Conservation (phyloP, 1,140 invertebrate genomes). For the Polyergus mexicanus region DNA sequence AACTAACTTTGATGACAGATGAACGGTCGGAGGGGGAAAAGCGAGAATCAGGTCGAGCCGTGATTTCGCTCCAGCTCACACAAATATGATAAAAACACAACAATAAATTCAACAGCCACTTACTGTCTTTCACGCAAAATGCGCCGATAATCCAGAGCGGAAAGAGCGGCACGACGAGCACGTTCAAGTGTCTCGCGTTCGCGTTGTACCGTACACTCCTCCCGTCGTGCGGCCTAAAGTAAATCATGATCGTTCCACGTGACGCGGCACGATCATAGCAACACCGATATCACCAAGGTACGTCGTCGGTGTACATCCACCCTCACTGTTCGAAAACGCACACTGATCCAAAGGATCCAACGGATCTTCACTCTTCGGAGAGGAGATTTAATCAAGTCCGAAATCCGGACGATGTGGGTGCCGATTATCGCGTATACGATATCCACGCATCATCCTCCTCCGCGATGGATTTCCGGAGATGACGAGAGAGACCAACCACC, state of each 20-base stretch:
- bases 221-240: slow-evolving; percentile 79
- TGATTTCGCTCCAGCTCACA: neutral
- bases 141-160: slow-evolving; percentile 84
- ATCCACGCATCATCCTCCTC: slow-evolving; percentile 1
- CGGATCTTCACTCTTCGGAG: neutral
- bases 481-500: neutral
- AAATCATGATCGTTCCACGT: slow-evolving; percentile 82
- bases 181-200: slow-evolving; percentile 77
- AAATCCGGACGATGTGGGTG: neutral
- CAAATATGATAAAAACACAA: slow-evolving; percentile 27
- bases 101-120: slow-evolving; percentile 72
- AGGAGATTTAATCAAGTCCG: slow-evolving; percentile 6
- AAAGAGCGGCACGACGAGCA: slow-evolving; percentile 81
- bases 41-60: neutral
- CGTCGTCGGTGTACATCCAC: slow-evolving; percentile 49
- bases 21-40: neutral
- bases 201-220: slow-evolving; percentile 79
- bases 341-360: slow-evolving; percentile 1
- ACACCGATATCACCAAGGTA: slow-evolving; percentile 60
- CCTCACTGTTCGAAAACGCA: slow-evolving; percentile 35
- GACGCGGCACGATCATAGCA: slow-evolving; percentile 77
- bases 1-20: neutral
- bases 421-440: slow-evolving; percentile 5
- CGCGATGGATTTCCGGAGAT: neutral
- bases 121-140: slow-evolving; percentile 85